Conservation (phyloP, 2,888 invertebrate genomes). For the Cyrtodaria siliqua region DNA sequence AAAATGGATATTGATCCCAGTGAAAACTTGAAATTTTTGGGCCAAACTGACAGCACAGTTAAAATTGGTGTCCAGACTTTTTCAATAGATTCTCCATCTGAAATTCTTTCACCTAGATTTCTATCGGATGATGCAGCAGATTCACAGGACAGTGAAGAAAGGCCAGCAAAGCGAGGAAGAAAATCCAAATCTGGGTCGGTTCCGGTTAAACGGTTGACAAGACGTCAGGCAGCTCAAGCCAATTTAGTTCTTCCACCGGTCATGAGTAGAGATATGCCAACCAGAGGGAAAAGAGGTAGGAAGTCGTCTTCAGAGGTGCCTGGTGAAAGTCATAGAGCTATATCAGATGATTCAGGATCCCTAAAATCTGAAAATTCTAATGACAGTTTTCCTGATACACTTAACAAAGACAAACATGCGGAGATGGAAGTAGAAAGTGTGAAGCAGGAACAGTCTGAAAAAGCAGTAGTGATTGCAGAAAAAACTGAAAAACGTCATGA, state of each 20-base stretch:
- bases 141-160: slow-evolving; percentile 16
- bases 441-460: no score
- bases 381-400: no score
- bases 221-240: slow-evolving; percentile 49
- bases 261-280: slow-evolving; percentile 59
- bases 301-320: slow-evolving; percentile 12
- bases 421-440: no score
- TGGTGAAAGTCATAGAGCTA: no score
- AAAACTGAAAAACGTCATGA: no score
- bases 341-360: no score
- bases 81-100: slow-evolving; percentile 7
- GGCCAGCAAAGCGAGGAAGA: neutral
- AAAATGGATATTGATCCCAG: no score
- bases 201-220: slow-evolving; percentile 40
- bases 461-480: no score
- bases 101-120: neutral
- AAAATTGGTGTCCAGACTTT: neutral
- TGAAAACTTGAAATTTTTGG: no score
- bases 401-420: no score
- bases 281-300: slow-evolving; percentile 27
- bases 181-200: neutral
- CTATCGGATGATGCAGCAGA: slow-evolving; percentile 1
- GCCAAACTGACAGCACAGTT: no score
- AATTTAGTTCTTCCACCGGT: slow-evolving; percentile 59
- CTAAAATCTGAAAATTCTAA: no score